A percentile compares a stretch with the other conserved stretches of the same genome.
These are phyloP conservation scores for Eumaeus atala DNA, from an alignment of 1,140 invertebrate genomes.

Conservation along the genomic window DNA sequence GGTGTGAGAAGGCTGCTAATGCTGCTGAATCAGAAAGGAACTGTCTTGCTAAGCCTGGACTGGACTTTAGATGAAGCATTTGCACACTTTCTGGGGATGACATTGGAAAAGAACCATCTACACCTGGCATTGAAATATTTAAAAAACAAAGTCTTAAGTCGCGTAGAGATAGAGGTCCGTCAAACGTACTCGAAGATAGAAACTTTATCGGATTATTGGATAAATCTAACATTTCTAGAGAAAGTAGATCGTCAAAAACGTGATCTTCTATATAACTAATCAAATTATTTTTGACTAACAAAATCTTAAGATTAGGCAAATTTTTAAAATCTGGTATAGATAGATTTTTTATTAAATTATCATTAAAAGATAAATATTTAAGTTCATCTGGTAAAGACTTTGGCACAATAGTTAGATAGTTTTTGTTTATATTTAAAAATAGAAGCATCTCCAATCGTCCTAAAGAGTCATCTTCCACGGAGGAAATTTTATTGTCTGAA, in stretches of 20 bases:
- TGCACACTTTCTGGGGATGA: constrained; percentile 81
- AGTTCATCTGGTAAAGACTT: constrained; percentile 68
- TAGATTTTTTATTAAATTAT: constrained; percentile 79
- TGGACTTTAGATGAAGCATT: constrained; percentile 82
- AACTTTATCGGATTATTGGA: constrained; percentile 84
- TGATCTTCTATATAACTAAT: constrained; percentile 80
- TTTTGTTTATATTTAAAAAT: constrained; percentile 86
- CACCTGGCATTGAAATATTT: constrained; percentile 74
- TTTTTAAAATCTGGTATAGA: constrained; percentile 80
- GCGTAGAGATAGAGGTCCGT: constrained; percentile 78
- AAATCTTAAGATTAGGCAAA: constrained; percentile 80
- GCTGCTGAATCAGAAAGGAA: constrained; percentile 81
- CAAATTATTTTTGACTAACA: constrained; percentile 81
- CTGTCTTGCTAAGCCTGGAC: constrained; percentile 80
- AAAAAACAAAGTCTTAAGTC: constrained; percentile 81
- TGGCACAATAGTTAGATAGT: constrained; percentile 80
- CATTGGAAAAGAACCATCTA: constrained; percentile 81
- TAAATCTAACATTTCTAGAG: constrained; percentile 82
- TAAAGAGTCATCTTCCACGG: constrained; percentile 90
- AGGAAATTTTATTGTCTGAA: constrained; percentile 83
- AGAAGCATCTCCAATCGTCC: constrained; percentile 86
- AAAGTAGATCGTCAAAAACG: constrained; percentile 78
- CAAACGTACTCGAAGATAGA: constrained; percentile 79
- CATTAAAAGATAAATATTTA: constrained; percentile 67
- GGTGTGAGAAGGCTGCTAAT: constrained; percentile 79